Conservation (phyloP, 2,113 vertebrate species). For the Sinocyclocheilus anshuiensis region DNA sequence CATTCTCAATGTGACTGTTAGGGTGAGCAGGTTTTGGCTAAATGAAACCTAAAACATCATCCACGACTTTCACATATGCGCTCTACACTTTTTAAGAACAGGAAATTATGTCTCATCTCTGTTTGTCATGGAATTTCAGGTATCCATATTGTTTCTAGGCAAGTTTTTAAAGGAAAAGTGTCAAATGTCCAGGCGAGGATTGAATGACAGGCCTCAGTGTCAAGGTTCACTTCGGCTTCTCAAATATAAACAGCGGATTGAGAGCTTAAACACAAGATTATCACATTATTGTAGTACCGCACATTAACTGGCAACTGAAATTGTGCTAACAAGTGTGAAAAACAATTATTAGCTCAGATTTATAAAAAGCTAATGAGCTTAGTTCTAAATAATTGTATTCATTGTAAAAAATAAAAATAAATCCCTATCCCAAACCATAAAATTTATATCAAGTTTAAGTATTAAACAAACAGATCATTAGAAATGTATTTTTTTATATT, state of each 20-base stretch:
- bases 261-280: conserved; percentile 43
- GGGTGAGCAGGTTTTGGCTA: not conserved
- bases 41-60: not conserved
- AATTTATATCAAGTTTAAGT: not conserved
- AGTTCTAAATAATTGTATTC: not conserved
- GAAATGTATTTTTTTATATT: not conserved
- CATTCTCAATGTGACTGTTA: not conserved
- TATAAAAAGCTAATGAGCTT: not conserved
- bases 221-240: conserved; percentile 49
- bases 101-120: not conserved
- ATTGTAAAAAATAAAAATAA: not conserved
- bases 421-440: not conserved
- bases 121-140: conserved; percentile 51
- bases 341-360: not conserved
- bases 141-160: conserved; percentile 51
- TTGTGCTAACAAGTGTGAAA: not conserved
- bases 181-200: conserved; percentile 60
- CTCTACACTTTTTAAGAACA: too few species aligned
- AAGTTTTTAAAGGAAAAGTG: conserved; percentile 58
- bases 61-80: not conserved
- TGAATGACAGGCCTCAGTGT: conserved; percentile 60
- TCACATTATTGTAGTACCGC: conserved; percentile 8
- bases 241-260: conserved; percentile 24
- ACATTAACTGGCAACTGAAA: not conserved
- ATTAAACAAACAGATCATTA: not conserved